These are phyloP conservation scores for Bos indicus DNA, from an alignment of 2,113 vertebrate species.

Conservation along the genomic window DNA sequence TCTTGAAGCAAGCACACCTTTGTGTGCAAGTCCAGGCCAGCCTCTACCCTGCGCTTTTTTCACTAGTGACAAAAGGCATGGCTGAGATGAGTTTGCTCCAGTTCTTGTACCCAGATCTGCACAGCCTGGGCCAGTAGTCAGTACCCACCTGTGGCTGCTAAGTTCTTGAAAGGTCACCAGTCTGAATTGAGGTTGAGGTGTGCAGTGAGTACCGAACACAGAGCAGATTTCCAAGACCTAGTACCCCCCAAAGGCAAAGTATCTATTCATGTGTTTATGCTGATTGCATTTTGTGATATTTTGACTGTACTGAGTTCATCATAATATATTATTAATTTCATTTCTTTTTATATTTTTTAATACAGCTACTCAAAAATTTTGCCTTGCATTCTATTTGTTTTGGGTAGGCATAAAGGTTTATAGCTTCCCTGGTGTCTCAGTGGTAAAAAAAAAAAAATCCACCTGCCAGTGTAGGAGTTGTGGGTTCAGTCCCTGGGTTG, in stretches of 20 bases:
- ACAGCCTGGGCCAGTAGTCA: neutral
- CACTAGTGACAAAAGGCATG: neutral
- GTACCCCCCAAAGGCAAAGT: neutral
- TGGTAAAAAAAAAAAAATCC: neutral
- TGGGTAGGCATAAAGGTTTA: neutral
- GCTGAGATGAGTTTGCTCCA: neutral
- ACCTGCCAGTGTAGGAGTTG: neutral
- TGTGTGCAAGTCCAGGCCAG: neutral
- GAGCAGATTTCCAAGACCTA: neutral
- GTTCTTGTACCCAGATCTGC: neutral
- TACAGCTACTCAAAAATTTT: neutral
- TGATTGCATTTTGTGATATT: neutral
- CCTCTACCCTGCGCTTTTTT: neutral
- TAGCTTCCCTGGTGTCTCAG: neutral
- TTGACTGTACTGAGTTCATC: neutral
- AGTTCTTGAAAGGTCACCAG: neutral
- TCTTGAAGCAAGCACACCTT: neutral
- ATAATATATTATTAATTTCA: neutral
- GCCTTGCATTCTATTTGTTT: neutral
- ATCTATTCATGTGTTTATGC: neutral
- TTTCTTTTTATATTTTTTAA: neutral
- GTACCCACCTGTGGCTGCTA: neutral
- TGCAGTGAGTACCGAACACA: neutral
- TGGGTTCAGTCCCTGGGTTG: neutral
- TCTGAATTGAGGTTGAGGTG: neutral